These are phyloP conservation scores for Nettapus auritus DNA, from an alignment of 2,113 vertebrate species.

Conservation along the genomic window DNA sequence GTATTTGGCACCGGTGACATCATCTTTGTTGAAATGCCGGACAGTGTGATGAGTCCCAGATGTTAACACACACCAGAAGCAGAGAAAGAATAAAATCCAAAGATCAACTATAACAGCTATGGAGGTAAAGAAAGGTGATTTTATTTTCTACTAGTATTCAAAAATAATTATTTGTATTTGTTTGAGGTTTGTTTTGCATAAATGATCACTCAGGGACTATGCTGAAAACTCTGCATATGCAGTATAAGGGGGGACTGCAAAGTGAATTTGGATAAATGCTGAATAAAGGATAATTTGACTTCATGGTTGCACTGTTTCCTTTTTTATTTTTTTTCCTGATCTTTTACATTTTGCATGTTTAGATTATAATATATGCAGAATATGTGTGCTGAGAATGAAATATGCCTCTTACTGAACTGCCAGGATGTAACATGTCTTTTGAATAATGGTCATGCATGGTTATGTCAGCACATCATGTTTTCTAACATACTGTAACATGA, in stretches of 20 bases:
- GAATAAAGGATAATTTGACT: not conserved
- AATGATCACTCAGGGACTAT: not conserved
- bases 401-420: constrained; percentile 6
- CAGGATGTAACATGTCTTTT: constrained; percentile 43
- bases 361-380: constrained; percentile 19
- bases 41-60: constrained; percentile 59
- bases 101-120: not conserved
- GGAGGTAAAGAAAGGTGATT: not conserved
- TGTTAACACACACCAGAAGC: not conserved
- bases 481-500: constrained; percentile 33
- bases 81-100: not conserved
- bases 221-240: not conserved
- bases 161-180: constrained; percentile 6
- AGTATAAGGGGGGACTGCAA: not conserved
- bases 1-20: constrained; percentile 55
- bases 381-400: not conserved
- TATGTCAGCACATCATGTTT: constrained; percentile 56
- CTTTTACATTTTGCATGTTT: not conserved
- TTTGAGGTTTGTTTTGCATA: not conserved
- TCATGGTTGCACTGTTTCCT: not conserved
- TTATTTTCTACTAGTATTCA: not conserved
- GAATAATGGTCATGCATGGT: constrained; percentile 32
- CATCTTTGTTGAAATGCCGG: constrained; percentile 21
- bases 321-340: not conserved
- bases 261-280: not conserved